Conservation (phyloP, 2,797 vertebrate species). For the Thamnophis elegans region DNA sequence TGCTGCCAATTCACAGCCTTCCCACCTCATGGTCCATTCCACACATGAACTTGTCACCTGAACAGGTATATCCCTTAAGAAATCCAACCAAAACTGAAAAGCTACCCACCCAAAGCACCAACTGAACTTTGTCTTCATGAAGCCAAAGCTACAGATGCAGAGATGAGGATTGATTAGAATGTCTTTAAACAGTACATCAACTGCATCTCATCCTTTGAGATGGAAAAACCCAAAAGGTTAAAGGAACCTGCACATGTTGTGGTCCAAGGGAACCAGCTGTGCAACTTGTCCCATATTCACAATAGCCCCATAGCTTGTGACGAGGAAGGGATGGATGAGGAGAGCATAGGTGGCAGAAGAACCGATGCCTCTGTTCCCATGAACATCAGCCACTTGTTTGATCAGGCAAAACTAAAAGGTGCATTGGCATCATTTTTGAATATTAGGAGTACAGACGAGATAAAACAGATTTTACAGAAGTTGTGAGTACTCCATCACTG, state of each 20-base stretch:
- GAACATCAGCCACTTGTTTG: not conserved
- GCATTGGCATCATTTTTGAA: not conserved
- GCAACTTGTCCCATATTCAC: no score
- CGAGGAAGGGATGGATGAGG: no score
- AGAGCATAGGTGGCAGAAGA: no score
- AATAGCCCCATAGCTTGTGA: no score
- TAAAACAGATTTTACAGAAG: not conserved
- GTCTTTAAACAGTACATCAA: not conserved
- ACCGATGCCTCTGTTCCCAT: no score
- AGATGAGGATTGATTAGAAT: not conserved
- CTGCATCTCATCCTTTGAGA: no score
- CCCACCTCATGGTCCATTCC: not conserved
- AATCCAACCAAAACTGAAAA: not conserved
- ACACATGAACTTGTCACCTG: not conserved
- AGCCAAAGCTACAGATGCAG: not conserved
- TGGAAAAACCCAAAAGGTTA: no score
- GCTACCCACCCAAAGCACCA: not conserved
- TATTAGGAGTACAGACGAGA: not conserved
- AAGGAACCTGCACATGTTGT: no score
- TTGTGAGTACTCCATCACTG: no score
- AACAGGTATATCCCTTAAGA: not conserved
- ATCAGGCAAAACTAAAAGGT: not conserved
- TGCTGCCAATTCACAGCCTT: not conserved
- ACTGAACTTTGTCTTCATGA: not conserved
- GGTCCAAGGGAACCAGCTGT: no score